Evolutionary conservation across 2,797 vertebrate species (phyloP).

Genomic region (Kryptopterus vitreolus): DNA sequence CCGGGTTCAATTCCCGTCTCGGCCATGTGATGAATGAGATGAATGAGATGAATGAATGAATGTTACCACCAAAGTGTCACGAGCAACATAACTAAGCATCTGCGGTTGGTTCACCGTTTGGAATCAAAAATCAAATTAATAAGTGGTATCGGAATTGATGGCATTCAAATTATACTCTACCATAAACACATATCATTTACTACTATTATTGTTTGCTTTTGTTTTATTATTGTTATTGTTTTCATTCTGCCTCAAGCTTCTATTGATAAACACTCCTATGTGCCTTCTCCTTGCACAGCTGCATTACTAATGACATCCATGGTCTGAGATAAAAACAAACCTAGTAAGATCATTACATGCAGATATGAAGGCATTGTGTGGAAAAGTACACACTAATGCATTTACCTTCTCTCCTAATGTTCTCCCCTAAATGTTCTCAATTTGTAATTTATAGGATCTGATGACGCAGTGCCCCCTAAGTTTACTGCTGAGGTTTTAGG

Average conservation of each 20-base stretch:
- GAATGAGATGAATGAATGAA: too few relatives aligned
- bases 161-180: too few relatives aligned
- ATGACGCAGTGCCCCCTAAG: conserved; percentile 71
- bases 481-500: conserved; percentile 68
- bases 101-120: too few relatives aligned
- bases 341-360: conserved; percentile 32
- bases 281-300: conserved; percentile 37
- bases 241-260: not conserved
- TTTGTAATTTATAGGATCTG: conserved; percentile 70
- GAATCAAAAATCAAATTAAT: too few relatives aligned
- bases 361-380: conserved; percentile 2
- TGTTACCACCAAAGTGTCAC: too few relatives aligned
- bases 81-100: too few relatives aligned
- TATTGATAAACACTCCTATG: not conserved
- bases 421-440: too few relatives aligned
- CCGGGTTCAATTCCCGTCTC: too few relatives aligned
- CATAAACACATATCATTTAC: not conserved
- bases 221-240: conserved; percentile 1
- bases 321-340: conserved; percentile 40
- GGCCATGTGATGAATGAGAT: too few relatives aligned
- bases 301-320: conserved; percentile 45
- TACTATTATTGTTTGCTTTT: not conserved
- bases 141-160: too few relatives aligned
- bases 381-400: not conserved
- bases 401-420: not conserved